Base-by-base conservation (phyloP, 2,888 invertebrate species). In the Cecidostiba fungosa region DNA sequence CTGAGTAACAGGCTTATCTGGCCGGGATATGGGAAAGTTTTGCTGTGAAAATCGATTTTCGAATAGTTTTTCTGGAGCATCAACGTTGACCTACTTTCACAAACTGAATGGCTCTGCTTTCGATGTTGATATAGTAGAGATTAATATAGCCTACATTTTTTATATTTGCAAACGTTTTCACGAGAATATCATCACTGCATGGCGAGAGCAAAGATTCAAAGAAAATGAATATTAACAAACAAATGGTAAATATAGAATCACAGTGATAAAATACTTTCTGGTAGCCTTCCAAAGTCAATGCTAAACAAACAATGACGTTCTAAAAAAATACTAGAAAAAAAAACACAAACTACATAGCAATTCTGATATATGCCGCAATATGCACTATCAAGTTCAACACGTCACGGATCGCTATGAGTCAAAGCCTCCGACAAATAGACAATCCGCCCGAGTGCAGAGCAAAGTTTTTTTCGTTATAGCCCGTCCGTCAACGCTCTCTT, bases 381-480 rank as follows among this genome's bases (percentile, higher is more conserved):
- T 47, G 4, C 4, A 50, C 19, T 3, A 16, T 50, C 50, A 50
- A 50, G 50, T 50, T 50, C 50, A 50, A 3, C n/a, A n/a, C 19
- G 19, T 19, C 50, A 3, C 19, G 3, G 19, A 50, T 43, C 43
- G 12, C 5, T 50, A n/a, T n/a, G n/a, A 50, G 8, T 19, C 2
- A n/a, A 19, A 54, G 54, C 8, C 19, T 29, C 50, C 10, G 50
- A 62, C 66, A 82, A 82, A 69, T 82, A 66, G 76, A 50, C 19
- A 47, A 66, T 47, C 43, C 66, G 8, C 32, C 4, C 8, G 19
- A 74, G 47, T 73, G 59, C 19, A 19, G 43, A 10, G 23, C 12
- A n/a, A 43, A 39, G 39, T 59, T 59, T n/a, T 59, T 59, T 59
- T 59, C 72, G 39, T 36, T 4, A 66, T n/a, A 23, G 39, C 1